These are phyloP conservation scores for Halocynthia aurantium DNA, from an alignment of 23 tunicate species.

Conservation along the genomic window DNA sequence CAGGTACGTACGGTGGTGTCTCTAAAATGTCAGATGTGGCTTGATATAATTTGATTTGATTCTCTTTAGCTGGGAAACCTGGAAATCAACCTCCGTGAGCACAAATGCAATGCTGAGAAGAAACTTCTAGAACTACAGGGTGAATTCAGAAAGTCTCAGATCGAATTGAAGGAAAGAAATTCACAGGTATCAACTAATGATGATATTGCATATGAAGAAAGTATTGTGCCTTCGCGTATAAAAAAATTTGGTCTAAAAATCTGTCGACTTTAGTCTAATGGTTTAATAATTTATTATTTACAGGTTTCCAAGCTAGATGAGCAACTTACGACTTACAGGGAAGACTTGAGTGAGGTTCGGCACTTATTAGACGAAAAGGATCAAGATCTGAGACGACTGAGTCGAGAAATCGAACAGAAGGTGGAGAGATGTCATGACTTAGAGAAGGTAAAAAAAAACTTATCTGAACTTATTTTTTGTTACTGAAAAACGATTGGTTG, in stretches of 20 bases:
- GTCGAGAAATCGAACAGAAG: constrained; percentile 24
- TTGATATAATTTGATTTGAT: background rate
- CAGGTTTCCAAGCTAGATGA: constrained; percentile 61
- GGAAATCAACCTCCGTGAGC: constrained; percentile 34
- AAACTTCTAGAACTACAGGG: constrained; percentile 29
- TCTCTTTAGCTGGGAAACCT: constrained; percentile 34
- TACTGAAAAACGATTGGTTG: background rate
- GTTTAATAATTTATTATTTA: background rate
- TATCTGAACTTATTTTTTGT: too few relatives aligned
- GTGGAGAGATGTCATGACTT: constrained; percentile 37
- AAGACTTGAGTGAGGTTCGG: constrained; percentile 34
- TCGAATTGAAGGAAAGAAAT: constrained; percentile 57
- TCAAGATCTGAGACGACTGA: constrained; percentile 23
- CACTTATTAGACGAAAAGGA: constrained; percentile 35
- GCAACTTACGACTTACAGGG: constrained; percentile 29
- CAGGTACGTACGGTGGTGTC: constrained; percentile 21
- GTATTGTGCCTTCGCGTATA: background rate
- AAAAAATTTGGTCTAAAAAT: background rate
- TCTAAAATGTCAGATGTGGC: background rate
- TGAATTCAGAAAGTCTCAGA: constrained; percentile 19
- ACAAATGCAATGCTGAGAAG: constrained; percentile 33
- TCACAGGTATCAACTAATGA: constrained; percentile 23
- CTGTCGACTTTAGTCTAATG: background rate
- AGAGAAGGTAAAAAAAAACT: constrained; percentile 21
- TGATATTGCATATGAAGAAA: background rate